A percentile compares a stretch with the other conserved stretches of the same genome.
Evolutionary conservation across 2,797 vertebrate genomes (phyloP).

Genomic region (Nasua narica): DNA sequence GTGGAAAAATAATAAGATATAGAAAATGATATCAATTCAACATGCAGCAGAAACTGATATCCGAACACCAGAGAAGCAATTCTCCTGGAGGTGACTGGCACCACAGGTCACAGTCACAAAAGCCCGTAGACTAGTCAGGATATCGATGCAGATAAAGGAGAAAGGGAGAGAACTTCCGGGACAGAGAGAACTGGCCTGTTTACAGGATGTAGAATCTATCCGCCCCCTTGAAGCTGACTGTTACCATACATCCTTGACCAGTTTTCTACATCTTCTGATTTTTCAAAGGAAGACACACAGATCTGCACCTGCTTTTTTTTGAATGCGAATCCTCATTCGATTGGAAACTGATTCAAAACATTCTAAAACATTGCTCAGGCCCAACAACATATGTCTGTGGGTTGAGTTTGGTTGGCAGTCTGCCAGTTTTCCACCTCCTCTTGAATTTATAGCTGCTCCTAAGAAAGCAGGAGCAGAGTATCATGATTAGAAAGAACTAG

Average conservation of each 20-base stretch:
- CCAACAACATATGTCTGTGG: constrained; percentile 76
- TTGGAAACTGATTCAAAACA: constrained; percentile 69
- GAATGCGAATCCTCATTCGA: constrained; percentile 38
- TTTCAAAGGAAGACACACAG: neutral
- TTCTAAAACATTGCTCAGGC: constrained; percentile 66
- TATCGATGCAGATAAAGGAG: neutral
- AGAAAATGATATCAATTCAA: neutral
- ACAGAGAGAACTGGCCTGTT: neutral
- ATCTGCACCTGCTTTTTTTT: neutral
- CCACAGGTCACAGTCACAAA: neutral
- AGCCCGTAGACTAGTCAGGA: too few relatives aligned
- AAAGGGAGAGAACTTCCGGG: neutral
- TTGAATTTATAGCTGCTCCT: constrained; percentile 61
- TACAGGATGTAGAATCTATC: neutral
- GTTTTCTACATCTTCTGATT: neutral
- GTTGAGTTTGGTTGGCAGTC: constrained; percentile 65
- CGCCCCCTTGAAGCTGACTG: neutral
- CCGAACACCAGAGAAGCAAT: neutral
- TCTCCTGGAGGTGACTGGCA: neutral
- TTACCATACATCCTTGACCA: neutral
- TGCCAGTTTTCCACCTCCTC: constrained; percentile 58
- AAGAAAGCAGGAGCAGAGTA: constrained; percentile 52
- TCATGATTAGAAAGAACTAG: constrained; percentile 27
- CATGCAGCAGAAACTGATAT: neutral
- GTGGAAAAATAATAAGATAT: neutral